Evolutionary conservation across 2,888 invertebrate genomes (phyloP).

Genomic region (Drosophila paranaensis): DNA sequence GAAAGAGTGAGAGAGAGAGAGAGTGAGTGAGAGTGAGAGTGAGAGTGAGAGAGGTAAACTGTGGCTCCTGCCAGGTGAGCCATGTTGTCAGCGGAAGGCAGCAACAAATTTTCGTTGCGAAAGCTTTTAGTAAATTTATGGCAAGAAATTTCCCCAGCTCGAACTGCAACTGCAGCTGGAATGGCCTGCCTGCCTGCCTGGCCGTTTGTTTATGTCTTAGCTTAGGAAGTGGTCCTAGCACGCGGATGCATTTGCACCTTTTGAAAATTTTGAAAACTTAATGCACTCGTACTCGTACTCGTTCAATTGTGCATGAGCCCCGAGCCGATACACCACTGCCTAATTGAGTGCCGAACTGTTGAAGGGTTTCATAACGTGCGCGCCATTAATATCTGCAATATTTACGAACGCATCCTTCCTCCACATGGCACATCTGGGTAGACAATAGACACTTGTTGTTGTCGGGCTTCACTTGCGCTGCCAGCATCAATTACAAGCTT

Average conservation of each 20-base stretch:
- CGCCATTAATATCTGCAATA: slow-evolving; percentile 58
- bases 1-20: not conserved
- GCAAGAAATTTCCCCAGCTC: slow-evolving; percentile 72
- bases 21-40: not conserved
- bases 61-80: slow-evolving; percentile 67
- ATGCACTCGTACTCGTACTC: slow-evolving; percentile 65
- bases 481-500: slow-evolving; percentile 67
- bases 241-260: slow-evolving; percentile 37
- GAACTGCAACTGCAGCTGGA: slow-evolving; percentile 38
- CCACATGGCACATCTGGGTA: slow-evolving; percentile 10
- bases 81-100: slow-evolving; percentile 81
- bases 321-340: slow-evolving; percentile 36
- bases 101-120: slow-evolving; percentile 79
- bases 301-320: slow-evolving; percentile 22
- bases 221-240: slow-evolving; percentile 20
- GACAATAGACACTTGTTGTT: slow-evolving; percentile 27
- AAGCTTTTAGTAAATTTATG: slow-evolving; percentile 80
- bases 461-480: slow-evolving; percentile 42
- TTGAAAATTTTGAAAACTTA: slow-evolving; percentile 49
- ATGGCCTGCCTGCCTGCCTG: slow-evolving; percentile 16
- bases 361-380: slow-evolving; percentile 29
- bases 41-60: slow-evolving; percentile 12
- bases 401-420: slow-evolving; percentile 10
- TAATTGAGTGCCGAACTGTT: slow-evolving; percentile 56
- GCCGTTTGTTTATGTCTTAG: slow-evolving; percentile 68